Percentiles rank a stretch among this genome's conserved stretches.
phyloP scores from a whole-genome alignment of 2,797 vertebrate species.

The Pogonophryne albipinna region DNA sequence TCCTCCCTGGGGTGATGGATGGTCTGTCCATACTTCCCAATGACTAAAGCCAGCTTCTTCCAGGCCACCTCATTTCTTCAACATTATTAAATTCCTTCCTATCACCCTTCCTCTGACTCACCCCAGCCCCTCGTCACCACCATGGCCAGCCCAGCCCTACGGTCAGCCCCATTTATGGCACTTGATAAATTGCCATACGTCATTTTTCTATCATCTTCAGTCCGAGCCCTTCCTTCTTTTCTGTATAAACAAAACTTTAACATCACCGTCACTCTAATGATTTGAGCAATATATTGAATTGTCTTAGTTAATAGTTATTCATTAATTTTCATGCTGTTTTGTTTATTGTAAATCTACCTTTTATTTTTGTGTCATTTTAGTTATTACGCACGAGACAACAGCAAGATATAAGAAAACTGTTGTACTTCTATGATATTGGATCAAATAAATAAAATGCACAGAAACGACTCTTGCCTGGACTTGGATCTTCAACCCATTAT shows the following conservation, averaged over 20 bases:
- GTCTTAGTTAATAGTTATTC: too few species aligned
- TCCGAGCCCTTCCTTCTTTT: constrained; percentile 36
- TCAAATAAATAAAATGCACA: too few species aligned
- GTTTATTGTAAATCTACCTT: too few species aligned
- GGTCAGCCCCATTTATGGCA: constrained; percentile 63
- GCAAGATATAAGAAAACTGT: too few species aligned
- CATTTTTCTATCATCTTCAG: constrained; percentile 46
- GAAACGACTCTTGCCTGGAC: too few species aligned
- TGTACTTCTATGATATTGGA: too few species aligned
- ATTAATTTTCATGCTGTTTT: too few species aligned
- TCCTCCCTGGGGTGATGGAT: constrained; percentile 76
- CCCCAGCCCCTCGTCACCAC: constrained; percentile 51
- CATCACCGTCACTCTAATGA: constrained; percentile 24
- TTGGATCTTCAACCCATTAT: too few species aligned
- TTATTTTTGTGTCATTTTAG: too few species aligned
- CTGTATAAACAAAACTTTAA: constrained; percentile 44
- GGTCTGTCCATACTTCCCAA: constrained; percentile 69
- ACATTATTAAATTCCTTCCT: constrained; percentile 78
- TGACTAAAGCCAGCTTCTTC: constrained; percentile 76
- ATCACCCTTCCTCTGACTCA: constrained; percentile 81
- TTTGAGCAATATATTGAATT: too few species aligned
- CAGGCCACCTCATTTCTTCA: constrained; percentile 76
- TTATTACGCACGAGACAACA: too few species aligned
- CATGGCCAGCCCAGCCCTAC: constrained; percentile 56
- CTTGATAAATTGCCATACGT: constrained; percentile 57